Percentiles rank a stretch among this genome's conserved stretches.
Conservation (phyloP, 2,797 vertebrate species). For the Clarias laeviceps region DNA sequence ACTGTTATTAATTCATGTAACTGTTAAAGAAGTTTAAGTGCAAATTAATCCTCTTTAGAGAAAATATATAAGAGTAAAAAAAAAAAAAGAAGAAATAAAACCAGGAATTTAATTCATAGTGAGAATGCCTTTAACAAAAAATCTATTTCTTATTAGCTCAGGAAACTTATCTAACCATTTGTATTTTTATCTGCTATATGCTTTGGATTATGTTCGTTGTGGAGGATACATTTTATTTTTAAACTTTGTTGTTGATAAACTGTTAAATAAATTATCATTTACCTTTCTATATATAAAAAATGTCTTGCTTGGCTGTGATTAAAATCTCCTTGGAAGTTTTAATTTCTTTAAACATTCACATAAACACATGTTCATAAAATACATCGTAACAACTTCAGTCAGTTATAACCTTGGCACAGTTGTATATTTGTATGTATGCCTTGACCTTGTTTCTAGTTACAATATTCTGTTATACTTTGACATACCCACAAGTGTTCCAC, state of each 20-base stretch:
- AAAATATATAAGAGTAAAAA: background rate
- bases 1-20: background rate
- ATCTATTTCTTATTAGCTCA: background rate
- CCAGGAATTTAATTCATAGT: background rate
- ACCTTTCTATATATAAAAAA: background rate
- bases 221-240: background rate
- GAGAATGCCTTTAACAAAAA: background rate
- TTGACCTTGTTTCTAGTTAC: background rate
- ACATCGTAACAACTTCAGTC: background rate
- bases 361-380: background rate
- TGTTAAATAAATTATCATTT: background rate
- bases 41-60: background rate
- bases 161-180: background rate
- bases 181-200: background rate
- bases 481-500: slow-evolving; percentile 90
- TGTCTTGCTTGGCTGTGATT: background rate
- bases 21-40: background rate
- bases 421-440: background rate
- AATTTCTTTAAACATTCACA: background rate
- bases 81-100: too few relatives aligned
- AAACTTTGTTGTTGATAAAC: background rate
- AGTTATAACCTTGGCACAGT: background rate
- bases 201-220: background rate
- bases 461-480: slow-evolving; percentile 5
- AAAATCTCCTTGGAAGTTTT: background rate